Conservation (phyloP, 2,113 vertebrate genomes). For the Sus scrofa region T2T-Sscrofa CM000824.6:38389501-38390000, state of each 20-base stretch:
- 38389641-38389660: background rate
- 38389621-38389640: background rate
- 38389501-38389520: too few relatives aligned
- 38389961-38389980: too few relatives aligned
- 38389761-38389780: background rate
- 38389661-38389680: background rate
- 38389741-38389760: background rate
- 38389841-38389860: background rate
- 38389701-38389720: background rate
- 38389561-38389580: background rate
- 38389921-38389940: too few relatives aligned
- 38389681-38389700: background rate
- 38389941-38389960: too few relatives aligned
- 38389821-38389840: constrained; percentile 1
- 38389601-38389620: background rate
- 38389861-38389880: too few relatives aligned
- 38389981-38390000: too few relatives aligned
- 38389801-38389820: background rate
- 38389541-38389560: too few relatives aligned
- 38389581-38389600: background rate
- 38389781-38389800: background rate
- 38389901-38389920: too few relatives aligned
- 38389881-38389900: too few relatives aligned
- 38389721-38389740: background rate
- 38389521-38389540: too few relatives aligned